A percentile compares a stretch with the other conserved stretches of the same genome.
phyloP scores from a whole-genome alignment of 2,797 vertebrate genomes.

The Enoplosus armatus region DNA sequence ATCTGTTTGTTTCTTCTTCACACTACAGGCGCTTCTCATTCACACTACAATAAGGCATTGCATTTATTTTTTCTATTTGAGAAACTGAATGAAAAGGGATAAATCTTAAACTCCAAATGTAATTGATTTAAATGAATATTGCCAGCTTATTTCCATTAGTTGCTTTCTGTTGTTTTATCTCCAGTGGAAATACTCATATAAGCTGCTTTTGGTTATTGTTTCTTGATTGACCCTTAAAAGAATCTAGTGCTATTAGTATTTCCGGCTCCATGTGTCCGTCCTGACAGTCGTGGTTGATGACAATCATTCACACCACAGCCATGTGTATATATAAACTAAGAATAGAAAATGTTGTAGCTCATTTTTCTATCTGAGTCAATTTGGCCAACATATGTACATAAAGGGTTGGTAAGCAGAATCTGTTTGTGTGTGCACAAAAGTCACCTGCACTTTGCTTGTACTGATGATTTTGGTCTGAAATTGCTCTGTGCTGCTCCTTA shows the following conservation, averaged over 20 bases:
- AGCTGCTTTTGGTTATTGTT: conserved; percentile 6
- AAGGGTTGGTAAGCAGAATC: background rate
- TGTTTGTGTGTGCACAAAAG: background rate
- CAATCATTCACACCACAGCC: conserved; percentile 54
- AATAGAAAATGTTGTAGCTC: conserved; percentile 40
- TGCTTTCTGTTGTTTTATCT: background rate
- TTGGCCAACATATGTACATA: conserved; percentile 6
- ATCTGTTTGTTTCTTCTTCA: conserved; percentile 2
- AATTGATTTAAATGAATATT: background rate
- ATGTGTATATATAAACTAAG: conserved; percentile 39
- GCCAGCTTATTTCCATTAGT: background rate
- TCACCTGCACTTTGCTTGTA: background rate
- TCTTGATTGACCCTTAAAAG: background rate
- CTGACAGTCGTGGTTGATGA: conserved; percentile 50
- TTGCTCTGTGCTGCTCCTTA: background rate
- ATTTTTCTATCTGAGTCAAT: conserved; percentile 26
- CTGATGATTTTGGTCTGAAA: background rate
- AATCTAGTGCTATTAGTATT: conserved; percentile 33
- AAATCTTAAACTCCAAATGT: background rate
- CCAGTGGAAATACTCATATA: conserved; percentile 1
- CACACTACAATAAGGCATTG: background rate
- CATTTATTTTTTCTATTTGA: background rate
- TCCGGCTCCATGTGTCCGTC: conserved; percentile 28
- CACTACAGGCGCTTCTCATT: background rate
- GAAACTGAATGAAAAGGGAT: background rate